Evolutionary conservation across 2,888 invertebrate genomes (phyloP), one percentile per base, ranked within the genome.

Genomic region (Acronicta psi): DNA sequence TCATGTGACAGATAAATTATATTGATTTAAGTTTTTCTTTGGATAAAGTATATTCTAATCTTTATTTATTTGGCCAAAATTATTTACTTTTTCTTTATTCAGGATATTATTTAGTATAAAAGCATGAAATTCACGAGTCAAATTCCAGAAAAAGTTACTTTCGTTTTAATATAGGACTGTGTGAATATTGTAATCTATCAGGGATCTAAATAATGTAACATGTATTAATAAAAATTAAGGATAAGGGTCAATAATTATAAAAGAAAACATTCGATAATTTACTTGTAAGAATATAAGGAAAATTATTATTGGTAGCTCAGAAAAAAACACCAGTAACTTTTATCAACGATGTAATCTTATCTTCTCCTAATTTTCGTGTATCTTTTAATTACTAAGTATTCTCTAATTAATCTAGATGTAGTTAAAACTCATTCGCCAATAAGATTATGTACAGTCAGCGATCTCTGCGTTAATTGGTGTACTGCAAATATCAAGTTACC

Each of bases 401-500:
- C 17, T 67, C 34, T 66, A 45, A 43, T 59, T 61, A 63, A 61
- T 63, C 17, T 76, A 77, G 69, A 29, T 60, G 45, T 77, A 74
- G 60, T 60, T 54, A 60, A 65, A 77, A 75, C 66, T 74, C 71
- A 77, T 77, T 75, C 55, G 77, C 66, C 63, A 60, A 50, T 77
- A 72, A 67, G 59, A 31, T 70, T 43, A 53, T 65, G 73, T 75
- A 73, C 66, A 75, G 73, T 69, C 71, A 77, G 60, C 65, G 75
- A 78, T 72, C 68, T 75, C 65, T 75, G 50, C 55, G 46, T 43
- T 54, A 59, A 63, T 63, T 71, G 68, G 63, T 69, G 50, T 57
- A 69, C 50, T 57, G 59, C 63, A 69, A 75, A 61, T 62, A 70
- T 67, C 65, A 57, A 82, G 89, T 89, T 89, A 89, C 90, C 90